A percentile compares a stretch with the other conserved stretches of the same genome.
These are phyloP conservation scores for Hedychridium roseum DNA, from an alignment of 2,888 invertebrate genomes.

Conservation along the genomic window DNA sequence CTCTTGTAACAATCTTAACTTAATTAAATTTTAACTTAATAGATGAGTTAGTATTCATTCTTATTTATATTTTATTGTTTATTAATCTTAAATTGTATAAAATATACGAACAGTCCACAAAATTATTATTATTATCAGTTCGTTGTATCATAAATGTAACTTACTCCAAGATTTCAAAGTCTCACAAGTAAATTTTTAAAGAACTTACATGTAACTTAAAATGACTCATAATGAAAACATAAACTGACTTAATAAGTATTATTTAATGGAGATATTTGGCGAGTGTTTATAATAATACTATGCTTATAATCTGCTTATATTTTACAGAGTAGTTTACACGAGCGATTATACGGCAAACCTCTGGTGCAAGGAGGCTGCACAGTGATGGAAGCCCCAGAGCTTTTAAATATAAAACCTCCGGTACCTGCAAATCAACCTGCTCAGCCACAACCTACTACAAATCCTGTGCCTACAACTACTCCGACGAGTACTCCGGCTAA, in stretches of 20 bases:
- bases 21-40: no score
- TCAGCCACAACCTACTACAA: constrained; percentile 29
- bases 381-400: constrained; percentile 75
- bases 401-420: constrained; percentile 59
- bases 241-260: no score
- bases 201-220: background rate
- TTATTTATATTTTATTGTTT: no score
- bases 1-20: no score
- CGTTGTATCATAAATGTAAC: no score
- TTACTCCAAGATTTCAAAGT: no score
- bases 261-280: no score
- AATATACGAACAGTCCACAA: constrained; percentile 5
- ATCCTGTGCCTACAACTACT: constrained; percentile 33
- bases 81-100: no score
- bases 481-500: constrained; percentile 63
- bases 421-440: constrained; percentile 31
- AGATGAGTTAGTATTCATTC: no score
- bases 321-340: constrained; percentile 78
- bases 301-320: constrained; percentile 16
- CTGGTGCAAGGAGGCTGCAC: constrained; percentile 68
- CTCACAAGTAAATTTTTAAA: background rate
- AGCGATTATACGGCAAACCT: constrained; percentile 89
- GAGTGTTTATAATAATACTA: no score
- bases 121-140: constrained; percentile 4
- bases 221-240: no score